These are phyloP conservation scores for Condylura cristata DNA, from an alignment of 2,113 vertebrate genomes.

Conservation along the genomic window DNA sequence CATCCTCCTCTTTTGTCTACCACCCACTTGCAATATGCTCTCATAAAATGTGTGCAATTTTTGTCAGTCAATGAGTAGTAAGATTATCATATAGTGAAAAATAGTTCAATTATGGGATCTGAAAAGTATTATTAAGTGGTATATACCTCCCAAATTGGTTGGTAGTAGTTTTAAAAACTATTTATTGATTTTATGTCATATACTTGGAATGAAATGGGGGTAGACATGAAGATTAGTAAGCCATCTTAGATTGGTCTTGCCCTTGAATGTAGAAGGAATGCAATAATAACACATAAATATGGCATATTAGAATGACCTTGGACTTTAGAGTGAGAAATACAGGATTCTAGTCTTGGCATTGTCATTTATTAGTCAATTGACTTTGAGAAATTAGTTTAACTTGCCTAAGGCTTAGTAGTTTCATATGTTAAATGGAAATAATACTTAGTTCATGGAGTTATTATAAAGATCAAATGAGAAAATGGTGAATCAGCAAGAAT, in stretches of 20 bases:
- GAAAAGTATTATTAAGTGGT: background rate
- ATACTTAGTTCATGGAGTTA: background rate
- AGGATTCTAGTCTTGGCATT: background rate
- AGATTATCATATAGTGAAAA: slow-evolving; percentile 26
- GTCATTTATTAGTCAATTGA: slow-evolving; percentile 4
- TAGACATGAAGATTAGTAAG: slow-evolving; percentile 7
- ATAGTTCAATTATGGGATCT: slow-evolving; percentile 14
- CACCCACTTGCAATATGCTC: background rate
- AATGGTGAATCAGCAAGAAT: background rate
- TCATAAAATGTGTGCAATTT: background rate
- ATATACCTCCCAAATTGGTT: background rate
- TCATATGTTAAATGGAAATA: slow-evolving; percentile 8
- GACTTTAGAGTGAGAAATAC: background rate
- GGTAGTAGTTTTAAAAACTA: background rate
- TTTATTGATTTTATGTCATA: background rate
- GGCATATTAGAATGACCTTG: background rate
- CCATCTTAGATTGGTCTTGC: background rate
- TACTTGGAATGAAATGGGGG: background rate
- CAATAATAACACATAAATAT: background rate
- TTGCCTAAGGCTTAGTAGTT: background rate
- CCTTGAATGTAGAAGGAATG: background rate
- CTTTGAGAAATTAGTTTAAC: slow-evolving; percentile 41
- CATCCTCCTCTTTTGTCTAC: background rate
- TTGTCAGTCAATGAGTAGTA: slow-evolving; percentile 17
- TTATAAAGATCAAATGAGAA: background rate